These are phyloP conservation scores for Anoplius nigerrimus DNA, from an alignment of 2,888 invertebrate genomes.

Conservation along the genomic window DNA sequence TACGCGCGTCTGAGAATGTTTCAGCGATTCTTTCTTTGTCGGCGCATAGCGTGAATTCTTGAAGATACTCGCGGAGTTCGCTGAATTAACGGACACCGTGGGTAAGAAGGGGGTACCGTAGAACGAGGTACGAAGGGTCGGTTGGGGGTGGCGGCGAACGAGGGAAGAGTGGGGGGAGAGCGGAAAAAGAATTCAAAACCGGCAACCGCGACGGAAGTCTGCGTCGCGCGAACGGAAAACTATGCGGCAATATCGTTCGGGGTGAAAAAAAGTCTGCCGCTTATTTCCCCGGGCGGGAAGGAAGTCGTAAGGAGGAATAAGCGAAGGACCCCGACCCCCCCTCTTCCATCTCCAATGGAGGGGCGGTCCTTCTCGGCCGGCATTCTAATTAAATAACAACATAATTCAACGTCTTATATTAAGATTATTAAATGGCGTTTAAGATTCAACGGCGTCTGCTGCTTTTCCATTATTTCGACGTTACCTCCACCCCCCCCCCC, in stretches of 20 bases:
- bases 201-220: neutral
- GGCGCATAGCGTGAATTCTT: slow-evolving; percentile 36
- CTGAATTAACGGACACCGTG: too few species aligned
- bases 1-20: slow-evolving; percentile 39
- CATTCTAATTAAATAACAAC: slow-evolving; percentile 72
- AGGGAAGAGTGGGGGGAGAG: neutral
- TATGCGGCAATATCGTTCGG: slow-evolving; percentile 7
- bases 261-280: neutral
- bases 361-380: slow-evolving; percentile 43
- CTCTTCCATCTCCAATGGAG: too few species aligned
- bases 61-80: neutral
- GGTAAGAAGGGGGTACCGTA: too few species aligned
- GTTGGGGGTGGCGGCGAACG: too few species aligned
- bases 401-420: slow-evolving; percentile 69
- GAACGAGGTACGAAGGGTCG: too few species aligned
- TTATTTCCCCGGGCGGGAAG: too few species aligned
- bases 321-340: neutral
- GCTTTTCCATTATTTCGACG: slow-evolving; percentile 67
- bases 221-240: slow-evolving; percentile 7
- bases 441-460: slow-evolving; percentile 65
- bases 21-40: slow-evolving; percentile 21
- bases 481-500: slow-evolving; percentile 32
- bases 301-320: too few species aligned
- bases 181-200: neutral
- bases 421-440: slow-evolving; percentile 72